Evolutionary conservation across 2,797 vertebrate genomes (phyloP).

Genomic region (Rousettus madagascariensis): DNA sequence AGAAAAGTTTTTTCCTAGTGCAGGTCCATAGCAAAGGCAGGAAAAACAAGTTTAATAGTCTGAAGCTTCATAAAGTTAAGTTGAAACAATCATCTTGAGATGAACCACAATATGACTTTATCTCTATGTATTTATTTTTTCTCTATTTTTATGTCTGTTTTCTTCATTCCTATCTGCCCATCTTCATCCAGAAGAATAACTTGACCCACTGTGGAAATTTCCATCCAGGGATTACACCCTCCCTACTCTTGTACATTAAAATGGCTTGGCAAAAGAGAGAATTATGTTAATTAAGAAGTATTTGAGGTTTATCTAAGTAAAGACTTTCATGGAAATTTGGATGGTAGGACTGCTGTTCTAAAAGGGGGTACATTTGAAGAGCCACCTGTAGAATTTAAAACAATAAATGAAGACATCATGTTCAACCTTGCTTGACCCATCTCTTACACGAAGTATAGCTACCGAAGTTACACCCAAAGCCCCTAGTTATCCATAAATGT

Average conservation of each 20-base stretch:
- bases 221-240: not conserved
- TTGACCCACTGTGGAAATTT: too few relatives aligned
- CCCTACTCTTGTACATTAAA: not conserved
- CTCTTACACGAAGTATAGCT: not conserved
- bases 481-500: not conserved
- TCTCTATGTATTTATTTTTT: not conserved
- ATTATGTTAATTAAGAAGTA: not conserved
- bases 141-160: not conserved
- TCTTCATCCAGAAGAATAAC: not conserved
- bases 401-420: not conserved
- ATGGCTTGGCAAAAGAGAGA: slow-evolving; percentile 21
- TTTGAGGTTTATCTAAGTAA: not conserved
- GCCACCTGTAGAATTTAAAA: not conserved
- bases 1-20: slow-evolving; percentile 27
- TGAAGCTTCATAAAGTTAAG: not conserved
- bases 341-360: not conserved
- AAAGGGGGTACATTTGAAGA: not conserved
- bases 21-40: not conserved
- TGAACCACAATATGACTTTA: not conserved
- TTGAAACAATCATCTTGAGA: not conserved
- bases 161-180: not conserved
- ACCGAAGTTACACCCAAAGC: not conserved
- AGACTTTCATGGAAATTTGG: not conserved
- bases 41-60: not conserved
- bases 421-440: not conserved